phyloP scores from a whole-genome alignment of 2,888 invertebrate species.

The Gandaritis pyraliata region DNA sequence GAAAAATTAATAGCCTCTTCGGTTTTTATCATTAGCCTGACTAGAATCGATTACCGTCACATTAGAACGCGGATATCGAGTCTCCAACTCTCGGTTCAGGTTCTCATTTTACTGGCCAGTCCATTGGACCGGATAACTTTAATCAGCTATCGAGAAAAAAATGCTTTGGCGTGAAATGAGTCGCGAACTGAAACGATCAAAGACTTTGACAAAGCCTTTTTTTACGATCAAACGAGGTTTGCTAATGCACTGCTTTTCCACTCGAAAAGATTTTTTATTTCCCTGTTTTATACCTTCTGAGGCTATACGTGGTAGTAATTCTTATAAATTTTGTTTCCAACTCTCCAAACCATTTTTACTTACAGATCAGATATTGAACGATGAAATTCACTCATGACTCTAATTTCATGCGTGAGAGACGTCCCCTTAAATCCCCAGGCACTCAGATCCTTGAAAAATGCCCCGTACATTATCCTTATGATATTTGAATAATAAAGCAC shows the following conservation, averaged over 20 bases:
- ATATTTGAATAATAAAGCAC: too few species aligned
- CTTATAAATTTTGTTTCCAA: too few species aligned
- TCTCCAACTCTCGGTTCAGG: conserved; percentile 39
- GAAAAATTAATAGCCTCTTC: not conserved
- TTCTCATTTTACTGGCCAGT: conserved; percentile 56
- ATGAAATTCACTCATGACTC: too few species aligned
- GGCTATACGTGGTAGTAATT: too few species aligned
- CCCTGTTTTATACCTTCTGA: not conserved
- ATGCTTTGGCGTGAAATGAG: conserved; percentile 66
- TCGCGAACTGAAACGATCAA: conserved; percentile 71
- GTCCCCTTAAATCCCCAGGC: too few species aligned
- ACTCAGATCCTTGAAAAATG: too few species aligned
- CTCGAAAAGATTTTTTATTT: conserved; percentile 15
- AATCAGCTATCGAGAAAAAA: conserved; percentile 70
- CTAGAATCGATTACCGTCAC: conserved; percentile 17
- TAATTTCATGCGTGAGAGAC: too few species aligned
- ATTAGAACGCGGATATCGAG: conserved; percentile 23
- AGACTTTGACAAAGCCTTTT: conserved; percentile 56
- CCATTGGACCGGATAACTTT: conserved; percentile 66
- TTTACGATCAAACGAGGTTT: conserved; percentile 44
- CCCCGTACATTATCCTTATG: too few species aligned
- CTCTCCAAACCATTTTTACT: too few species aligned
- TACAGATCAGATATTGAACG: too few species aligned
- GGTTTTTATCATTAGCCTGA: conserved; percentile 2
- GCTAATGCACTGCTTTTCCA: conserved; percentile 39